Evolutionary conservation across 2,113 vertebrate genomes (phyloP), one percentile per base, ranked within the genome.

Genomic region (Phocoena sinus): DNA sequence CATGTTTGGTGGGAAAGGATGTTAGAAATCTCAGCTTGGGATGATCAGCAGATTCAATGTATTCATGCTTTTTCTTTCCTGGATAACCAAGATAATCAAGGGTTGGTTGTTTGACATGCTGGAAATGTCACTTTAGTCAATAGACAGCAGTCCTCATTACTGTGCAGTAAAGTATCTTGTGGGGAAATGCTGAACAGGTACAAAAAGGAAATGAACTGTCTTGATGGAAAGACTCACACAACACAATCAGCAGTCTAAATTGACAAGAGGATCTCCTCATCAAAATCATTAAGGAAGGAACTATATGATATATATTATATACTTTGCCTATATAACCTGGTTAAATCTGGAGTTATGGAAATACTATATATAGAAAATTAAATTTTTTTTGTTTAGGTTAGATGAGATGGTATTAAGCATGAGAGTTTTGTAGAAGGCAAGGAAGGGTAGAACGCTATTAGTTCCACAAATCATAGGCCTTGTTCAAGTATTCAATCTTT

Each of bases 201-300:
- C 76, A 82, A 71, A 94, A 91, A 68, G 56, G 14, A 96, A 96
- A 95, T 82, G 63, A 94, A 65, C 60, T 77, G 4, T 82, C 73
- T 58, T 70, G n/a, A 70, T 60, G 18, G 73, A 86, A 95, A 92
- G 56, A 60, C 28, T 47, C 77, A 53, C 65, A 44, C 67, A 94
- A 91, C 67, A 44, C 41, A 62, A 38, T 93, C 41, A 77, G 65
- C 20, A 79, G 33, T 36, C 70, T 38, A 58, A 96, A 93, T 18
- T 60, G 58, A 50, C 41, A 67, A 90, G 58, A 95, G 56, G 74
- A 47, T 94, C 41, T 92, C 88, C 44, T 67, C 58, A 87, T 11
- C 36, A 71, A 96, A 89, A 89, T 86, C 77, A 92, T 44, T 95
- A 25, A 89, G 74, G 87, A 87, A 41, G 44, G 31, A 90, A 41